Base-by-base conservation (phyloP, 2,797 vertebrate species). In the Enoplosus armatus region DNA sequence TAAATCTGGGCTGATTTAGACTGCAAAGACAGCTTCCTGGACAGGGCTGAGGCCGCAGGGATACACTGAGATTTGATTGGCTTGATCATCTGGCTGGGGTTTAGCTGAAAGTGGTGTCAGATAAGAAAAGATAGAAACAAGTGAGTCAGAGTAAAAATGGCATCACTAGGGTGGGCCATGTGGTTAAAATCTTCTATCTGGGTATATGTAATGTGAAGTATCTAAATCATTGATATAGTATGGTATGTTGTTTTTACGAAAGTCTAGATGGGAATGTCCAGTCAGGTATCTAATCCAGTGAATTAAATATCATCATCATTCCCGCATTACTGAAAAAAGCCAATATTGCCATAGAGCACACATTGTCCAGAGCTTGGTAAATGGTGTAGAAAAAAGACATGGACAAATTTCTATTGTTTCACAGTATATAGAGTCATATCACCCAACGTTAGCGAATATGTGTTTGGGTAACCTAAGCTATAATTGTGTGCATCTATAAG, bases 1-100 rank as follows among this genome's bases (percentile, higher is more conserved):
- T 91, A 92, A 93, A 93, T 93, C 85, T 89, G 71, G 79, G 66
- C 82, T 75, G 85, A 88, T 86, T 91, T 82, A 77, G 81, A 82
- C 71, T 50, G 43, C 65, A 86, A 56, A 87, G 83, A 83, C 88
- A 87, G 87, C 77, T 87, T 91, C 85, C 85, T 82, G 85, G 79
- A 87, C 35, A 8, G 47, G 59, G 37, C 41, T 5, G 5, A 53
- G 41, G 77, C 72, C 80, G 50, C 56, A 15, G 62, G 29, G 75
- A 87, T 72, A 62, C 62, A 27, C 54, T 39, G 53, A 74, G 62
- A 87, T 82, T 69, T 83, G 85, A 85, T 77, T 50, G 54, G 59
- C 45, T 53, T 58, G 74, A 79, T 55, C 65, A 59, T 72, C 70
- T 71, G 71, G 45, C 63, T 5, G 14, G 33, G 31, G 14, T 82